Conservation (phyloP, 1,140 invertebrate genomes). For the Drosophila sp. region DNA sequence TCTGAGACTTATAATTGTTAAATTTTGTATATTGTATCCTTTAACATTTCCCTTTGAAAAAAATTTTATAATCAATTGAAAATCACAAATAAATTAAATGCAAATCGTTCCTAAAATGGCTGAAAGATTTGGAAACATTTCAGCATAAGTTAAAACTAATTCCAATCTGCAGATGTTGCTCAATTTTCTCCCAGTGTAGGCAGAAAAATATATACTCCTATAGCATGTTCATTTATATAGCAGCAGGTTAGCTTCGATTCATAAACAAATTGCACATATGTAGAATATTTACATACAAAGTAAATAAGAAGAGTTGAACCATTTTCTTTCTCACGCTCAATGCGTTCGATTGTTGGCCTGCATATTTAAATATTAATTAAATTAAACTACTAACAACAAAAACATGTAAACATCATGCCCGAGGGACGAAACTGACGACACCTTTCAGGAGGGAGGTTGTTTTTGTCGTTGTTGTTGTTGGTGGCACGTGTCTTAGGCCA, state of each 20-base stretch:
- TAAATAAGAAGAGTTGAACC: conserved; percentile 1
- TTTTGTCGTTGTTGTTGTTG: too few relatives aligned
- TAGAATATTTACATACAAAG: conserved; percentile 3
- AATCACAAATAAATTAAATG: too few relatives aligned
- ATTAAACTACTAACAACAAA: conserved; percentile 76
- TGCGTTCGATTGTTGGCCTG: conserved; percentile 32
- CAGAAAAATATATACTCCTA: neutral
- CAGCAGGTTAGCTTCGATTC: conserved; percentile 48
- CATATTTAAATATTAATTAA: conserved; percentile 74
- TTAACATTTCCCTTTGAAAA: too few relatives aligned
- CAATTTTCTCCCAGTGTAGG: neutral
- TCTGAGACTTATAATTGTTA: too few relatives aligned
- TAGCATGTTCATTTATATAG: conserved; percentile 32
- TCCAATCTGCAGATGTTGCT: too few relatives aligned
- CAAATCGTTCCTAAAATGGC: neutral
- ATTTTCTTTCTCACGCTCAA: conserved; percentile 52
- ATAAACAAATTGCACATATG: conserved; percentile 20
- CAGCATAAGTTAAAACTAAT: too few relatives aligned
- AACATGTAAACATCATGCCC: conserved; percentile 63
- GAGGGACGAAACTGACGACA: conserved; percentile 44
- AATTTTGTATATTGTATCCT: too few relatives aligned
- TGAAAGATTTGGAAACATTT: too few relatives aligned
- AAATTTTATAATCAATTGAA: too few relatives aligned
- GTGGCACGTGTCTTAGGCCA: conserved; percentile 56
- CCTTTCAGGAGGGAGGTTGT: conserved; percentile 33